These are phyloP conservation scores for Xestoiulus laeticollis DNA, from an alignment of 2,888 invertebrate genomes.

Conservation along the genomic window DNA sequence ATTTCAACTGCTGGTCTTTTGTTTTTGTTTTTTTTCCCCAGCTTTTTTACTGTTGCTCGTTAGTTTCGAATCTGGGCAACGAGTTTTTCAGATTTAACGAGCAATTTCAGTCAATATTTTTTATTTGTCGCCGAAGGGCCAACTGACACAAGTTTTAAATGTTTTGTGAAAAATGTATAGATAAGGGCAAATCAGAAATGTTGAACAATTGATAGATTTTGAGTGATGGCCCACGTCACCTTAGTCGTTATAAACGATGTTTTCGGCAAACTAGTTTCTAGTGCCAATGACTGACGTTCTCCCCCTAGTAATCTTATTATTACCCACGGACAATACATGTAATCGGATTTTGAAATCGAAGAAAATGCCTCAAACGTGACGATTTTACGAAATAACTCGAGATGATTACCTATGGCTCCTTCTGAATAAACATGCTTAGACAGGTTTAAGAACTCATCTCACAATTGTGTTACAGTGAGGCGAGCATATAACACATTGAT, in stretches of 20 bases:
- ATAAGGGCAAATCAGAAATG: slow-evolving; percentile 19
- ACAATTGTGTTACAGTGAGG: no score
- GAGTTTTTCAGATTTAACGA: slow-evolving; percentile 17
- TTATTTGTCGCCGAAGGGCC: not conserved
- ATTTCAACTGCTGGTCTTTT: slow-evolving; percentile 7
- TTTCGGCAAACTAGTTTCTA: slow-evolving; percentile 17
- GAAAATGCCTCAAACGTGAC: no score
- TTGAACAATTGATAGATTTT: slow-evolving; percentile 3
- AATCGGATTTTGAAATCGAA: no score
- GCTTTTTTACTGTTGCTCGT: not conserved
- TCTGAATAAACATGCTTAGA: no score
- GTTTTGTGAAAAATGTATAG: slow-evolving; percentile 8
- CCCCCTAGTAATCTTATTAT: no score
- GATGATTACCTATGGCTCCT: no score
- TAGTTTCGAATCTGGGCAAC: not conserved
- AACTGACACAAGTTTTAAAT: not conserved
- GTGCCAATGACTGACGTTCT: not conserved
- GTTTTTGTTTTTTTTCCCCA: not conserved
- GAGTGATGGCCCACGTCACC: not conserved
- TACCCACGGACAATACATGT: no score
- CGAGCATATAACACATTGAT: no score
- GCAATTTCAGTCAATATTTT: slow-evolving; percentile 12
- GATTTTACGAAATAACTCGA: no score
- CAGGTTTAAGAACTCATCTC: no score
- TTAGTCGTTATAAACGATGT: not conserved